Base-by-base conservation (phyloP, 2,797 vertebrate species). In the Miichthys miiuy region DNA sequence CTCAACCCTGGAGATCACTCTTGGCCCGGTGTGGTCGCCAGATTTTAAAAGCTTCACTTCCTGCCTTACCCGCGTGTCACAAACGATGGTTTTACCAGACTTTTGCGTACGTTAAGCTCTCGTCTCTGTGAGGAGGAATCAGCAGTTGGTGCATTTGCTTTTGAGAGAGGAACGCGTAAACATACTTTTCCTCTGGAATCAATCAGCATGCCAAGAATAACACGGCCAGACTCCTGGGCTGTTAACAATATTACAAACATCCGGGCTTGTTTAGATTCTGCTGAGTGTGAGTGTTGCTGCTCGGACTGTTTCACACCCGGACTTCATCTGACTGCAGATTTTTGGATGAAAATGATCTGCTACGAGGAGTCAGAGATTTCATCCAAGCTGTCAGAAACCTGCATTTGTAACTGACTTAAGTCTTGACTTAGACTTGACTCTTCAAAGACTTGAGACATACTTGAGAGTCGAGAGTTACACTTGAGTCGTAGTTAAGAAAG, bases 181-280 rank as follows among this genome's bases (percentile, higher is more conserved):
- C 86, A 84, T 13, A 67, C 66, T 82, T 90, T 75, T 91, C 86
- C 86, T 88, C 88, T 90, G 88, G 87, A 91, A 80, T 89, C 81
- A 89, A 83, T 88, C 83, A 86, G 68, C 73, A 54, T 68, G 86
- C 84, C 89, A 90, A 83, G 25, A 92, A 90, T 83, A 90, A 90
- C 75, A 87, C n/a, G 9, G 70, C 73, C 78, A 67, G 76, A 80
- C 79, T 83, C 70, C 81, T 66, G 69, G 83, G 76, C 89, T 76
- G 88, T 83, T 90, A 83, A 87, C 88, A 79, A 85, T 87, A 90
- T 90, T 75, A 84, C 90, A 93, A 93, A 92, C 90, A 82, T 89
- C 76, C 81, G 73, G 89, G 52, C 81, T 61, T 84, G 85, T 88
- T 90, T 87, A 66, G 83, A 79, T 75, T 77, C 65, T 68, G 66